Base-by-base conservation (phyloP, 2,888 invertebrate genomes). In the Rhodophaea formosa region DNA sequence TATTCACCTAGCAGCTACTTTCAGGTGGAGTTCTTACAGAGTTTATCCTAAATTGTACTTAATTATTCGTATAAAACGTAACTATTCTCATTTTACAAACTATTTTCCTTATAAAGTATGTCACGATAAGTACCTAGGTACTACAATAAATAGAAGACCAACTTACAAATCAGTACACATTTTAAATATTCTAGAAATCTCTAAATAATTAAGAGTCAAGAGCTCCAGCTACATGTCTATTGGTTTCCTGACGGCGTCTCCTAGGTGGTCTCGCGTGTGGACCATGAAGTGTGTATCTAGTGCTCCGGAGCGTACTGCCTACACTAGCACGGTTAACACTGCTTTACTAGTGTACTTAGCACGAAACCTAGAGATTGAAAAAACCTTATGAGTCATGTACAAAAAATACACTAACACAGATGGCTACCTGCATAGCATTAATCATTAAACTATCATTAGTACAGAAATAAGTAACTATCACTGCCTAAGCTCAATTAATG, bases 281-380 rank as follows among this genome's bases (percentile, higher is more conserved):
- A 89, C 88, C 89, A 82, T 83, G 86, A 81, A 77, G 85, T 80
- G 84, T 81, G 88, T 86, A 88, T 81, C 88, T 89, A 91, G 88
- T 84, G 88, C 91, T 90, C 90, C 90, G 87, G 89, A 90, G 91
- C 89, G 88, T 86, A 88, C 89, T 88, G 90, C 91, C 91, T 91
- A 91, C 91, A 90, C 91, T 90, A 91, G 90, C 89, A 78, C 82
- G 84, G 79, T 82, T 77, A 81, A 88, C 81, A 82, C 89, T 87
- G 90, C 90, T 85, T 88, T 89, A 90, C 90, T 91, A 90, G 90
- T 91, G 89, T 88, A 89, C 88, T 89, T 91, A 91, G 89, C 91
- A 90, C 91, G 91, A 87, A 90, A 90, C 91, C 91, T 91, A 91
- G 91, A 91, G 91, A 91, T 91, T 91, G 83, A 91, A 91, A 90